Conservation (phyloP, 2,888 invertebrate genomes). For the Rhagium mordax region DNA sequence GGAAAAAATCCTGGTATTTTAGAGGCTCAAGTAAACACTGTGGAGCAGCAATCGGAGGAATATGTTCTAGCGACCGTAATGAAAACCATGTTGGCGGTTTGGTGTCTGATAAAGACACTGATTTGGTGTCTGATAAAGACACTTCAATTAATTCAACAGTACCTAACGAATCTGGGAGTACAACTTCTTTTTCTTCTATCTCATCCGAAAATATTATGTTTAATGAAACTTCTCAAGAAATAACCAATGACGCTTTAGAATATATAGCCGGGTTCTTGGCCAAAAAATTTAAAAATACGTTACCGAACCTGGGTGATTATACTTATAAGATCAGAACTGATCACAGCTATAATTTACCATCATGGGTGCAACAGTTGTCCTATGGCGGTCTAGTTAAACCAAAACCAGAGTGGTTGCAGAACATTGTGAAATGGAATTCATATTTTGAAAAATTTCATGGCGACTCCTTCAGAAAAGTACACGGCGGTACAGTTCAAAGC, state of each 20-base stretch:
- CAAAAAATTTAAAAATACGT: not conserved
- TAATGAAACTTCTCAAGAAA: not conserved
- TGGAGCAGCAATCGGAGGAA: not conserved
- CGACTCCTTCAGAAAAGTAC: too few species aligned
- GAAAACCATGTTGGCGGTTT: too few species aligned
- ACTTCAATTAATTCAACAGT: too few species aligned
- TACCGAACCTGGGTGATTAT: not conserved
- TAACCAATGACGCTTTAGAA: constrained; percentile 1
- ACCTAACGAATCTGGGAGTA: not conserved
- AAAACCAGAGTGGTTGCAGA: too few species aligned
- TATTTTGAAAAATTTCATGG: too few species aligned
- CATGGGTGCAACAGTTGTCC: not conserved
- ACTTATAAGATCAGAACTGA: not conserved
- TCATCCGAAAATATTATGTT: not conserved
- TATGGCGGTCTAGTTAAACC: too few species aligned
- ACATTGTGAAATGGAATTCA: too few species aligned
- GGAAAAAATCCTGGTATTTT: constrained; percentile 21
- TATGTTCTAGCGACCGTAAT: not conserved
- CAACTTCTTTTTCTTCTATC: not conserved
- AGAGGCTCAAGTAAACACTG: constrained; percentile 8
- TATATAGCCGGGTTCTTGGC: not conserved
- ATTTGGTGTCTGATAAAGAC: not conserved
- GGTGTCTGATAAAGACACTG: not conserved
- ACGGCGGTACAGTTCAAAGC: too few species aligned
- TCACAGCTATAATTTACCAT: not conserved